Evolutionary conservation across 2,797 vertebrate species (phyloP).

Genomic region (Nannoperca obscura): DNA sequence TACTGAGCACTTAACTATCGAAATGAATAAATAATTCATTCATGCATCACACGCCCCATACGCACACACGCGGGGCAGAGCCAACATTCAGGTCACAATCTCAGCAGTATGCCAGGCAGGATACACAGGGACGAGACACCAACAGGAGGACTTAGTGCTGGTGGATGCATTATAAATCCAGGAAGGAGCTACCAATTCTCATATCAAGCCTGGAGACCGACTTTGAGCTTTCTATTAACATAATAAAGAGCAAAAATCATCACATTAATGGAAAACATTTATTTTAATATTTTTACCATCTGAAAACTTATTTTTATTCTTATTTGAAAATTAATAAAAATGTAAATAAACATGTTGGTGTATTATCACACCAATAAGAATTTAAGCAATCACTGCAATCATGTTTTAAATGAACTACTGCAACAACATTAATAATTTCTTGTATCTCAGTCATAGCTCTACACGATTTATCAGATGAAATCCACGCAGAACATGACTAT

Average conservation of each 20-base stretch:
- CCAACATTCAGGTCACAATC: slow-evolving; percentile 48
- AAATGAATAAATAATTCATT: slow-evolving; percentile 72
- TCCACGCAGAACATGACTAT: neutral
- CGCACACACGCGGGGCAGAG: slow-evolving; percentile 20
- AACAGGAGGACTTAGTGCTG: slow-evolving; percentile 8
- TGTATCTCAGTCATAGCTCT: neutral
- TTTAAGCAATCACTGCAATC: neutral
- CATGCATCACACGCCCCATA: slow-evolving; percentile 34
- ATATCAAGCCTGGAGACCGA: neutral
- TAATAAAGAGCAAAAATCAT: slow-evolving; percentile 1
- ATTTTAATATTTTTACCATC: slow-evolving; percentile 42
- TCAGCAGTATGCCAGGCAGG: slow-evolving; percentile 9
- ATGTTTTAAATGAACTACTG: slow-evolving; percentile 14
- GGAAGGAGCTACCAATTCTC: neutral
- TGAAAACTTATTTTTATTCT: slow-evolving; percentile 20
- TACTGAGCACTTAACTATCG: slow-evolving; percentile 39
- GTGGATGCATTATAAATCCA: slow-evolving; percentile 10
- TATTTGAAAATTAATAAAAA: slow-evolving; percentile 24
- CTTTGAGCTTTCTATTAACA: neutral
- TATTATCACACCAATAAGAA: neutral
- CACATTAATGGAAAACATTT: slow-evolving; percentile 55
- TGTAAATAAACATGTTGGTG: neutral
- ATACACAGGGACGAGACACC: neutral
- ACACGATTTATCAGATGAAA: slow-evolving; percentile 17
- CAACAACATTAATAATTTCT: slow-evolving; percentile 15